phyloP scores from a whole-genome alignment of 2,797 vertebrate genomes.

The Pteropus rufus region DNA sequence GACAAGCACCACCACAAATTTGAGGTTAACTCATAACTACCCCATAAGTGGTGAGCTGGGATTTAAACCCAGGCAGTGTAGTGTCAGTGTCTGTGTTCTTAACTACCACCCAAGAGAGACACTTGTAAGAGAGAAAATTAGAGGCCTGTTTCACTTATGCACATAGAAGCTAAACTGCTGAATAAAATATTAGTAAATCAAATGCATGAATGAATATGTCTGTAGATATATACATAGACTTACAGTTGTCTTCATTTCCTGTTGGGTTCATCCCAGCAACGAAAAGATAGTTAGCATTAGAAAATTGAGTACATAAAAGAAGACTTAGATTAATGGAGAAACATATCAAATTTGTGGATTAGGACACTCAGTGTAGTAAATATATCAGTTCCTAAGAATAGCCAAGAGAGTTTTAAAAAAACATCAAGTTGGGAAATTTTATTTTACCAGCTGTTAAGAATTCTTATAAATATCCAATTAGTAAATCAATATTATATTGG shows the following conservation, averaged over 20 bases:
- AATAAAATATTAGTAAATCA: background rate
- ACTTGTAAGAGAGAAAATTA: background rate
- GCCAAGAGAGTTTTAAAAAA: background rate
- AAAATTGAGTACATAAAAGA: background rate
- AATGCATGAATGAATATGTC: background rate
- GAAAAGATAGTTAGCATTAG: background rate
- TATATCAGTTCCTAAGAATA: background rate
- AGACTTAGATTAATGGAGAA: background rate
- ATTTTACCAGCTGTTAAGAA: background rate
- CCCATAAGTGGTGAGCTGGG: background rate
- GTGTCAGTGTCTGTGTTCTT: background rate
- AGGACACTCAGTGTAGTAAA: background rate
- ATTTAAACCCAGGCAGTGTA: background rate
- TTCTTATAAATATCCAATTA: background rate
- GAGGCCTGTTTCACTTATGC: background rate
- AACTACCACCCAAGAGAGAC: background rate
- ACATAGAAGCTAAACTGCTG: background rate
- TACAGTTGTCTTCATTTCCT: background rate
- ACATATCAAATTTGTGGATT: background rate
- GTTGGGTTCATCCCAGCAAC: background rate
- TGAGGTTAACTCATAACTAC: background rate
- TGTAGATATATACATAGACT: background rate
- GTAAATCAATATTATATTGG: background rate
- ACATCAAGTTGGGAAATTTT: background rate
- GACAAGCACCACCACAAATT: background rate